Conservation (phyloP, 2,113 vertebrate species). For the Rallus limicola region DNA sequence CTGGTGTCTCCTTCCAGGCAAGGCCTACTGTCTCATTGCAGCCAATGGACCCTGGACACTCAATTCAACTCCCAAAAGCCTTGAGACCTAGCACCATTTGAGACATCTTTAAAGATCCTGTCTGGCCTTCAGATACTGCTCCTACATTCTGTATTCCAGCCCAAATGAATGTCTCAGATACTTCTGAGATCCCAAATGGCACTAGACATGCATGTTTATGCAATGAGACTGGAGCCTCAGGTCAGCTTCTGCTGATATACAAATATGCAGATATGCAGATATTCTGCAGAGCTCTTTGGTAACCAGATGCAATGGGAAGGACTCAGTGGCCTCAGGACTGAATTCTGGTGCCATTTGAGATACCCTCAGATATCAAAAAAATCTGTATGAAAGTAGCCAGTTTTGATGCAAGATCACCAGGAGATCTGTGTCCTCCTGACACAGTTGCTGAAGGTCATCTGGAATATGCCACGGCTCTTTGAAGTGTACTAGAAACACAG, state of each 20-base stretch:
- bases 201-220: background rate
- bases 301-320: background rate
- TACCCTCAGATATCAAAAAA: background rate
- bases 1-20: background rate
- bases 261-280: background rate
- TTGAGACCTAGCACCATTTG: rapidly evolving
- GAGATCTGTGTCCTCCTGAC: background rate
- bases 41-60: background rate
- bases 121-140: background rate
- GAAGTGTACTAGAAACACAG: background rate
- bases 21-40: background rate
- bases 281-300: background rate
- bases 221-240: background rate
- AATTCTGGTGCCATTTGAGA: background rate
- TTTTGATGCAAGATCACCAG: background rate
- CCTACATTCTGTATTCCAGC: background rate
- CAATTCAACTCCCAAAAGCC: background rate
- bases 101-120: background rate
- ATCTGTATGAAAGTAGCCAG: background rate
- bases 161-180: background rate
- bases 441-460: background rate
- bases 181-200: background rate
- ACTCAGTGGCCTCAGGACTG: background rate
- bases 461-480: background rate
- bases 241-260: background rate